Evolutionary conservation across 2,797 vertebrate genomes (phyloP).

Genomic region (Neopelma chrysocephalum): DNA sequence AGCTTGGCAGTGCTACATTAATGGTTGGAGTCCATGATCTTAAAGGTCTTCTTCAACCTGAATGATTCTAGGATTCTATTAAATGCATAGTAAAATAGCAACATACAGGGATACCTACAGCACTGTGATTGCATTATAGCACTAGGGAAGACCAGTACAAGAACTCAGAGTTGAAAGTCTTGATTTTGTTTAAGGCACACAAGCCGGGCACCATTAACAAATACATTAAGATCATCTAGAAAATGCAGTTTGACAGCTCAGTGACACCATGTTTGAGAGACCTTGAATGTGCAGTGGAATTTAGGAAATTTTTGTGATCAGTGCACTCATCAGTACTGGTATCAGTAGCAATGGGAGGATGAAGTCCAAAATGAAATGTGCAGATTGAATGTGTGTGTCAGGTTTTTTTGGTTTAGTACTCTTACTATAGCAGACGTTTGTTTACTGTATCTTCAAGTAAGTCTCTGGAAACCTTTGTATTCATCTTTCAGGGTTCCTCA

Average conservation of each 20-base stretch:
- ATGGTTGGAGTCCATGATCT: neutral
- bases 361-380: neutral
- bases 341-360: neutral
- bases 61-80: neutral
- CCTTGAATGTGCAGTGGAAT: neutral
- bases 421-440: neutral
- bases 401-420: neutral
- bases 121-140: neutral
- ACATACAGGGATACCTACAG: neutral
- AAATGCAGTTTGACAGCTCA: neutral
- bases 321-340: neutral
- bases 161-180: neutral
- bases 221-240: neutral
- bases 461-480: neutral
- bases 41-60: neutral
- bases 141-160: neutral
- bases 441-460: neutral
- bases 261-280: neutral
- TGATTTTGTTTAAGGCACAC: neutral
- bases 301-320: neutral
- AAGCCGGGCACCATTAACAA: neutral
- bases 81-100: neutral
- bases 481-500: neutral
- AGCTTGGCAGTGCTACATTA: neutral
- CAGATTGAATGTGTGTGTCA: neutral